Conservation (phyloP, 2,797 vertebrate species). For the Falco concolor region DNA sequence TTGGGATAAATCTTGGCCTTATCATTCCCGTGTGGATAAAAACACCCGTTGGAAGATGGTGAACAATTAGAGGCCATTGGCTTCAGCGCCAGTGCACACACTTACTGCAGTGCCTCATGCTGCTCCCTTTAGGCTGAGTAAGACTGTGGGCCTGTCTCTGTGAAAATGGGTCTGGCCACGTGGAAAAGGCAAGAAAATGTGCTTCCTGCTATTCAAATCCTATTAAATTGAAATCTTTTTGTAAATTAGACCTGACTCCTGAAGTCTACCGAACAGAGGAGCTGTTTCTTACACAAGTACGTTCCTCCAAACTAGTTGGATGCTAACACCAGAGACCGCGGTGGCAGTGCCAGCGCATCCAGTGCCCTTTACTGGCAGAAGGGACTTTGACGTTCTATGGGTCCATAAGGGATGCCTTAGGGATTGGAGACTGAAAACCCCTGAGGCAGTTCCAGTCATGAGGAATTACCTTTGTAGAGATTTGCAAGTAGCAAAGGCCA, state of each 20-base stretch:
- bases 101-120: background rate
- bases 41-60: background rate
- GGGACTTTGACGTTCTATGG: background rate
- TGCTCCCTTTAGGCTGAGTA: background rate
- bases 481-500: background rate
- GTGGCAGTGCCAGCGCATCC: background rate
- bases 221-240: background rate
- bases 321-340: background rate
- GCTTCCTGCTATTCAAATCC: background rate
- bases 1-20: background rate
- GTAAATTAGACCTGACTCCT: background rate
- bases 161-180: accelerated
- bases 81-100: background rate
- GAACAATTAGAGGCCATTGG: accelerated
- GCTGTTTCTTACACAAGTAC: background rate
- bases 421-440: background rate
- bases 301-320: background rate
- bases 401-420: background rate
- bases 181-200: background rate
- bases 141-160: background rate
- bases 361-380: background rate
- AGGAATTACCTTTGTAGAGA: background rate
- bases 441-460: background rate
- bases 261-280: background rate
- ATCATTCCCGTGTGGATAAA: background rate